Conservation (phyloP, 2,113 vertebrate genomes). For the Rallus limicola region DNA sequence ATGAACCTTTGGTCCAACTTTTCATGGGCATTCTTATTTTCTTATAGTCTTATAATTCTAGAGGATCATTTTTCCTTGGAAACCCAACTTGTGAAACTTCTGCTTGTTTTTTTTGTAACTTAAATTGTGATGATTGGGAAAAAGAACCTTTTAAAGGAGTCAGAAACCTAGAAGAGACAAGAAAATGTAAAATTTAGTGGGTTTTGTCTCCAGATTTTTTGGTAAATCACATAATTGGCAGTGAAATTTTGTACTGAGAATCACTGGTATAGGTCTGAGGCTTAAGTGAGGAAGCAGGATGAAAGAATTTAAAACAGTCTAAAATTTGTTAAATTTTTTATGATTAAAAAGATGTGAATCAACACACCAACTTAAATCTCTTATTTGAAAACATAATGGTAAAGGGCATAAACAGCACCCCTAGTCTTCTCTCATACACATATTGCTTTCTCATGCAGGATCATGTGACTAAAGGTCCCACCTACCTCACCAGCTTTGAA, state of each 20-base stretch:
- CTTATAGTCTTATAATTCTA: not conserved
- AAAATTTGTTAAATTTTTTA: not conserved
- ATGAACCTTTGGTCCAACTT: not conserved
- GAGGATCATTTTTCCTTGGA: not conserved
- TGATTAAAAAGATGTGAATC: not conserved
- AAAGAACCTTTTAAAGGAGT: not conserved
- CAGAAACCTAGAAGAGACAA: not conserved
- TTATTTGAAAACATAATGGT: not conserved
- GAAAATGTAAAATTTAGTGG: not conserved
- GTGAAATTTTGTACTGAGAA: not conserved
- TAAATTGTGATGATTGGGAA: not conserved
- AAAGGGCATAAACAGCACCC: not conserved
- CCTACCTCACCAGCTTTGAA: not conserved
- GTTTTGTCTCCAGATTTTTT: accelerated
- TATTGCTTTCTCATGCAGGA: not conserved
- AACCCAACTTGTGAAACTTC: not conserved
- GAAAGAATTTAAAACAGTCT: not conserved
- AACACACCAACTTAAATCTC: not conserved
- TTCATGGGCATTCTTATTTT: not conserved
- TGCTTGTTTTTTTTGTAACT: not conserved
- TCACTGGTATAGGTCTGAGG: not conserved
- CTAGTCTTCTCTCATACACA: not conserved
- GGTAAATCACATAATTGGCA: not conserved
- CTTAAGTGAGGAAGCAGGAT: not conserved
- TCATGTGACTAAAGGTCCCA: not conserved